Evolutionary conservation across 2,797 vertebrate species (phyloP).

Genomic region (Graptemys geographica): DNA sequence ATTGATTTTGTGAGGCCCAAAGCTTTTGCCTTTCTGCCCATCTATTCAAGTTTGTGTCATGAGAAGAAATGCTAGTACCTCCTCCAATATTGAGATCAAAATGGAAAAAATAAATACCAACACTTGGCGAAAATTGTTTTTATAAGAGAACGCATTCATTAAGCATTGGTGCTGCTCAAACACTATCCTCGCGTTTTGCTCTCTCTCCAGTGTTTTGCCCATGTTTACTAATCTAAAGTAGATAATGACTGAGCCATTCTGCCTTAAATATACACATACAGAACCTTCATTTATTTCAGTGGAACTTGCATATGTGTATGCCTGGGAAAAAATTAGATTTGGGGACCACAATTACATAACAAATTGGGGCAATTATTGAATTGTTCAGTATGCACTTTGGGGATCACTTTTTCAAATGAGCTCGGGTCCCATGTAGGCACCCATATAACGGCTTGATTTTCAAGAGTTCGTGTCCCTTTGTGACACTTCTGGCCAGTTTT

Average conservation of each 20-base stretch:
- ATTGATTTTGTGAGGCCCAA: background rate
- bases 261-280: background rate
- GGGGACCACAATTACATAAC: background rate
- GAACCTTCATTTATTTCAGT: background rate
- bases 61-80: background rate
- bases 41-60: background rate
- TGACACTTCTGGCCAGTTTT: background rate
- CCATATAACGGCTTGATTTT: background rate
- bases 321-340: background rate
- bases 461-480: background rate
- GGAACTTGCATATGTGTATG: background rate
- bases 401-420: background rate
- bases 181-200: background rate
- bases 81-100: background rate
- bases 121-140: background rate
- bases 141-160: background rate
- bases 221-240: background rate
- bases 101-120: background rate
- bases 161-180: background rate
- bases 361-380: background rate
- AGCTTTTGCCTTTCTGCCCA: background rate
- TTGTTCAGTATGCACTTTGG: background rate
- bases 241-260: background rate
- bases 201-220: background rate
- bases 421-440: background rate